Conservation (phyloP, 2,888 invertebrate genomes). For the Lasioglossum calceatum region DNA sequence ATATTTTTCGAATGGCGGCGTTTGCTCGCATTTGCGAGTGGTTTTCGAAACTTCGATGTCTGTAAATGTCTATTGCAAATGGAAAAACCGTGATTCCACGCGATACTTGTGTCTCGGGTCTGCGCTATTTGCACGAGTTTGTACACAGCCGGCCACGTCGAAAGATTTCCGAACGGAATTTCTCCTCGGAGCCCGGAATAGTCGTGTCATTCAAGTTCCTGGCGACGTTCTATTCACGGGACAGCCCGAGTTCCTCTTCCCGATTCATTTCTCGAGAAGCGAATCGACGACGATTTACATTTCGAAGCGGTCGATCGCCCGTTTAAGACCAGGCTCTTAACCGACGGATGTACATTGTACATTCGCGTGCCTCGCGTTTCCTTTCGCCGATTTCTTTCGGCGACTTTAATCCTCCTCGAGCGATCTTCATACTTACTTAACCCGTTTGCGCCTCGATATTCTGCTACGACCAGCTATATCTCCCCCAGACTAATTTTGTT, state of each 20-base stretch:
- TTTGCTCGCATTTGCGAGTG: background rate
- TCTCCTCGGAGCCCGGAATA: slow-evolving; percentile 58
- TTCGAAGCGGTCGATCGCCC: slow-evolving; percentile 25
- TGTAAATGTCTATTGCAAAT: slow-evolving; percentile 65
- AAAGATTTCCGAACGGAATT: slow-evolving; percentile 68
- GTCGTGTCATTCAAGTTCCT: slow-evolving; percentile 68
- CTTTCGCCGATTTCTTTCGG: background rate
- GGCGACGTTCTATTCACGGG: slow-evolving; percentile 57
- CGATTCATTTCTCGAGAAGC: slow-evolving; percentile 43
- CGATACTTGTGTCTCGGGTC: slow-evolving; percentile 46
- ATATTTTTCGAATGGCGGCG: background rate
- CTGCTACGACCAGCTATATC: background rate
- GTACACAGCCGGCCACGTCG: slow-evolving; percentile 40
- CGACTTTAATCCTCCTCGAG: slow-evolving; percentile 5
- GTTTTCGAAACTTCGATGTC: slow-evolving; percentile 12
- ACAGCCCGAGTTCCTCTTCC: background rate
- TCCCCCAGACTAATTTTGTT: background rate
- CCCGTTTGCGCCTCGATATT: slow-evolving; percentile 2
- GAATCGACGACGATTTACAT: slow-evolving; percentile 56
- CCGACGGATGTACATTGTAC: slow-evolving; percentile 26
- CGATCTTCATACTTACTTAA: slow-evolving; percentile 10
- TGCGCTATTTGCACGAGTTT: slow-evolving; percentile 55
- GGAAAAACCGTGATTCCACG: slow-evolving; percentile 48
- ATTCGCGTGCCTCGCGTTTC: slow-evolving; percentile 17
- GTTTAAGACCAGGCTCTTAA: slow-evolving; percentile 19